Percentiles rank a stretch among this genome's conserved stretches.
These are phyloP conservation scores for Kuschelorhynchus macadamiae DNA, from an alignment of 2,888 invertebrate species.

Conservation along the genomic window DNA sequence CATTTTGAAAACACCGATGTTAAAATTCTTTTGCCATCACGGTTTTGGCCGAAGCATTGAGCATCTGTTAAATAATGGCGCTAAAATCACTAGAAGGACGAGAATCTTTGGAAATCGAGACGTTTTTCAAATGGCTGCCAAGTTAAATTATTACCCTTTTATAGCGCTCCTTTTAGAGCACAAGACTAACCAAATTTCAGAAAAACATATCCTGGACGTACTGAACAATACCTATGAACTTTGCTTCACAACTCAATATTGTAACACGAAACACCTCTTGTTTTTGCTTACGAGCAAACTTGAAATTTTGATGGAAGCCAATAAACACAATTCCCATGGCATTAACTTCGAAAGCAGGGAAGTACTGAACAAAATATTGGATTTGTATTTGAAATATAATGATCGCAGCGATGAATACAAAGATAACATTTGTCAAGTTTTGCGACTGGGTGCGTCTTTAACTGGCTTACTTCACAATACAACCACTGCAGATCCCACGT, in stretches of 20 bases:
- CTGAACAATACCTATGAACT: slow-evolving; percentile 41
- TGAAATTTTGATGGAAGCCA: slow-evolving; percentile 9
- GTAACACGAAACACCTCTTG: slow-evolving; percentile 50
- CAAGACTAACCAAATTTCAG: slow-evolving; percentile 42
- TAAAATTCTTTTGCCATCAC: slow-evolving; percentile 52
- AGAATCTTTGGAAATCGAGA: slow-evolving; percentile 48
- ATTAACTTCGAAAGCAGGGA: slow-evolving; percentile 32
- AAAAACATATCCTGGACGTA: slow-evolving; percentile 47
- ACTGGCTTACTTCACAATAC: slow-evolving; percentile 33
- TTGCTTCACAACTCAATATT: slow-evolving; percentile 28
- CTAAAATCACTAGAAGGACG: slow-evolving; percentile 47
- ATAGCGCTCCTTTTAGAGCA: slow-evolving; percentile 54
- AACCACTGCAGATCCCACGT: neutral
- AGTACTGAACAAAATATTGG: slow-evolving; percentile 48
- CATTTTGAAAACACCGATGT: slow-evolving; percentile 51
- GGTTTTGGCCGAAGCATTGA: slow-evolving; percentile 53
- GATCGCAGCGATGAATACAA: slow-evolving; percentile 46
- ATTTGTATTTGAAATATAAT: slow-evolving; percentile 49
- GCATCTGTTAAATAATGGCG: slow-evolving; percentile 55
- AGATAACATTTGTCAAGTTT: slow-evolving; percentile 51
- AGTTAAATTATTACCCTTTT: slow-evolving; percentile 55
- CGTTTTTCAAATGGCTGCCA: slow-evolving; percentile 52
- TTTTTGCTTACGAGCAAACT: slow-evolving; percentile 52
- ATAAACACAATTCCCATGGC: neutral
- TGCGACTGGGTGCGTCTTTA: slow-evolving; percentile 55